Percentiles rank a stretch among this genome's conserved stretches.
These are phyloP conservation scores for Ctenomys sociabilis DNA, from an alignment of 2,113 vertebrate genomes.

Conservation along the genomic window DNA sequence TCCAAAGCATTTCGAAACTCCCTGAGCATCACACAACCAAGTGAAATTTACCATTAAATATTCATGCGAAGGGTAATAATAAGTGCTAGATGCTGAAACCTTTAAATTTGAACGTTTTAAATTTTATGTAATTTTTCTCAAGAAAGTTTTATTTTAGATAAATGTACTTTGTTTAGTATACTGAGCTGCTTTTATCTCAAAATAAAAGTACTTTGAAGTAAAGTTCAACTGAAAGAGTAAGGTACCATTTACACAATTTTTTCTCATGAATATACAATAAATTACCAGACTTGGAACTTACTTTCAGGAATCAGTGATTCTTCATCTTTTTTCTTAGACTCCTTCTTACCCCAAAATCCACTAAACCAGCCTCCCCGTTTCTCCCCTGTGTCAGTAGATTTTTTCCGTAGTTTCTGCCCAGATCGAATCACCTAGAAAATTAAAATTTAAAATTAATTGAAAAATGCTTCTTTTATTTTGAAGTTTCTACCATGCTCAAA, in stretches of 20 bases:
- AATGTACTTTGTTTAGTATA: background rate
- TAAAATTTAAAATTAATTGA: slow-evolving; percentile 47
- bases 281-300: slow-evolving; percentile 80
- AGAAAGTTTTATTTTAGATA: slow-evolving; percentile 56
- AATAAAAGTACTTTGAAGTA: background rate
- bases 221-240: background rate
- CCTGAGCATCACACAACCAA: slow-evolving; percentile 26
- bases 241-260: background rate
- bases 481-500: background rate
- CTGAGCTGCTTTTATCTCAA: slow-evolving; percentile 4
- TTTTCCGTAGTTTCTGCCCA: slow-evolving; percentile 94
- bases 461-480: background rate
- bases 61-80: slow-evolving; percentile 4
- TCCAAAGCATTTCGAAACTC: background rate
- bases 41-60: slow-evolving; percentile 43
- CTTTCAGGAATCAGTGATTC: slow-evolving; percentile 89
- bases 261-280: background rate
- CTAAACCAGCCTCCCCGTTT: slow-evolving; percentile 94
- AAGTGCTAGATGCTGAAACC: background rate
- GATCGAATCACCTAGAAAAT: slow-evolving; percentile 92
- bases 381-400: slow-evolving; percentile 85
- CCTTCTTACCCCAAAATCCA: slow-evolving; percentile 91
- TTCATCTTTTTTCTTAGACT: slow-evolving; percentile 91
- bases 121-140: slow-evolving; percentile 37
- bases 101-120: slow-evolving; percentile 30